Evolutionary conservation across 2,888 invertebrate genomes (phyloP), one percentile per base, ranked within the genome.

Genomic region (Thelaira solivaga): DNA sequence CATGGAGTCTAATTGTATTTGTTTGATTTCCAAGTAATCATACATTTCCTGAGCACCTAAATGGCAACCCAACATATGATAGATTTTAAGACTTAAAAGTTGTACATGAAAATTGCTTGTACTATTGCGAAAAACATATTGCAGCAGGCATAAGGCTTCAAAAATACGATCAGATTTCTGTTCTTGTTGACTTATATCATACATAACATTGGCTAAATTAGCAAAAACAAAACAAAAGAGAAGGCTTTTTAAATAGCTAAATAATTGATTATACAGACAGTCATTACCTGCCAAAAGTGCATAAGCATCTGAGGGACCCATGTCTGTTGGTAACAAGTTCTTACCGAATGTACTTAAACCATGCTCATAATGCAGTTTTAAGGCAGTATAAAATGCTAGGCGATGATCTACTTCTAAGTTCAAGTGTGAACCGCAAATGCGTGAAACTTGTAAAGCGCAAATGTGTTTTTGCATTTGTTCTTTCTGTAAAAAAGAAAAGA

Each of bases 21-120:
- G 97, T 89, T 98, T 98, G 72, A 96, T 92, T 85, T 98, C 97
- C 85, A 98, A 90, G 64, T 92, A 92, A 82, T 93, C 93, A 89
- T 94, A 95, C 83, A 94, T 91, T 59, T 91, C 90, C 83, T 94
- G 93, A 29, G 96, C 95, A 1, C 94, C 94, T 55, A 92, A 88
- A 22, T 93, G 92, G 82, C 94, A 94, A 77, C 96, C 96, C 91
- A 89, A 83, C 86, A 89, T 85, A 87, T 95, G 94, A 87, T 97
- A 97, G 18, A 96, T 91, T 83, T 94, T 93, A 65, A 97, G 91
- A 6, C 96, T 92, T 45, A 97, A 89, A 82, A 98, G 90, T 88
- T 97, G 97, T 11, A 95, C 92, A 86, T 97, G 96, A 88, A 95
- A 96, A 90, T 97, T 97, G 81, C 95, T 93, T 0, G 96, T 95